Percentiles rank a stretch among this genome's conserved stretches.
phyloP scores from a whole-genome alignment of 2,113 vertebrate genomes.

The Pithys albifrons region DNA sequence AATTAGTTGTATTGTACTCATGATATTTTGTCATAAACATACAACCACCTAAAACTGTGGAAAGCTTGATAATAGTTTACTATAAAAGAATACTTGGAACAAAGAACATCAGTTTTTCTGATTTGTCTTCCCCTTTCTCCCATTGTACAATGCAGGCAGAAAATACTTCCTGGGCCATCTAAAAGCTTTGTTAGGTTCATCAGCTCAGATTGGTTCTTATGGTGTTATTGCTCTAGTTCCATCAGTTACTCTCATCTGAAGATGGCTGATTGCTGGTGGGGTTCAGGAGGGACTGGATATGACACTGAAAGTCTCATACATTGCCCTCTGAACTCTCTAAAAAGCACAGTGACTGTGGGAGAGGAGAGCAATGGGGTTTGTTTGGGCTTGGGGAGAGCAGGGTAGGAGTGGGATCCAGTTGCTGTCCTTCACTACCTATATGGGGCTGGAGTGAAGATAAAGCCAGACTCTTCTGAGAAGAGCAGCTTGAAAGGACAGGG shows the following conservation, averaged over 20 bases:
- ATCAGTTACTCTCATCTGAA: not conserved
- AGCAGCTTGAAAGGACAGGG: not conserved
- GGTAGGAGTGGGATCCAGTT: not conserved
- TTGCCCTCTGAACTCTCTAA: not conserved
- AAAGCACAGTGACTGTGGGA: not conserved
- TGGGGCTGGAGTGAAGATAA: not conserved
- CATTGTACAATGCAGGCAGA: not conserved
- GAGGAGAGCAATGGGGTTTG: not conserved
- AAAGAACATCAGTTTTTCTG: not conserved
- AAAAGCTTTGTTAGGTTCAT: not conserved
- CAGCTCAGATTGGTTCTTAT: not conserved
- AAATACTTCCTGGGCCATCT: not conserved
- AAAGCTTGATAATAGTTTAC: not conserved
- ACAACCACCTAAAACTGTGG: not conserved
- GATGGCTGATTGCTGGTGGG: not conserved
- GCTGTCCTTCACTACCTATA: not conserved
- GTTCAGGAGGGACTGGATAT: not conserved
- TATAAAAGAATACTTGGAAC: not conserved
- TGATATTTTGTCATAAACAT: not conserved
- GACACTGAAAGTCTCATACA: not conserved
- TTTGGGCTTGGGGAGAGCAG: not conserved
- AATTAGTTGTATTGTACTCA: not conserved
- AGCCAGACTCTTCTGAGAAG: not conserved
- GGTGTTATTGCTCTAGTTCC: not conserved
- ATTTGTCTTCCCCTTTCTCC: not conserved